Conservation (phyloP, 2,888 invertebrate genomes). For the Nebria brevicollis region DNA sequence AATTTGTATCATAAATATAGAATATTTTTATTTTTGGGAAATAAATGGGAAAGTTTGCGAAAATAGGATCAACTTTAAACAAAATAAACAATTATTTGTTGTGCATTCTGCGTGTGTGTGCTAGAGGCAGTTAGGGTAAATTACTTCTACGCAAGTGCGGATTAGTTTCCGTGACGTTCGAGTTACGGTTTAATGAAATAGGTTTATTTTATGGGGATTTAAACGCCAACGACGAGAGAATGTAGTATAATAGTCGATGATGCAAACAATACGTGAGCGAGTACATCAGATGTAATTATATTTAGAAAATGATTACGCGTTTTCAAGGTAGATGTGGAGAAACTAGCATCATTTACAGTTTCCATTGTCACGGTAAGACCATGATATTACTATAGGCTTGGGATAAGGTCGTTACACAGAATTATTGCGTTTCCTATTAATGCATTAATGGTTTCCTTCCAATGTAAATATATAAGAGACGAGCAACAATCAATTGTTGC, state of each 20-base stretch:
- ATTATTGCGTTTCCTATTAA: constrained; percentile 27
- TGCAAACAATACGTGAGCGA: neutral
- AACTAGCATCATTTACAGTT: constrained; percentile 3
- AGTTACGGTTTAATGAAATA: no score
- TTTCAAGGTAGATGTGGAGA: constrained; percentile 26
- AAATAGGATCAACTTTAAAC: no score
- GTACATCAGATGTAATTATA: constrained; percentile 20
- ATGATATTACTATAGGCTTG: constrained; percentile 22
- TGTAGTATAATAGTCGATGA: neutral
- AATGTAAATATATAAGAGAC: neutral
- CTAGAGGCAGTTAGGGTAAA: no score
- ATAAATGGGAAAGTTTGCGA: no score
- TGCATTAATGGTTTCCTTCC: neutral
- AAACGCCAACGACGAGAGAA: no score
- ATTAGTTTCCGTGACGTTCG: no score
- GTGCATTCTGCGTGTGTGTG: no score
- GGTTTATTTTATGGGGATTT: no score
- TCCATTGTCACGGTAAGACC: constrained; percentile 39
- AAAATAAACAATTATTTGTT: no score
- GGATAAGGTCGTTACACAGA: constrained; percentile 29
- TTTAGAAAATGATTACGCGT: constrained; percentile 25
- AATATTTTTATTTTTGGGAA: no score
- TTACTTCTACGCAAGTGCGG: no score
- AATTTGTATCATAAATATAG: no score
- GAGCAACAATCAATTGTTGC: constrained; percentile 18